These are phyloP conservation scores for Margaritifera margaritifera DNA, from an alignment of 2,888 invertebrate species.

Conservation along the genomic window DNA sequence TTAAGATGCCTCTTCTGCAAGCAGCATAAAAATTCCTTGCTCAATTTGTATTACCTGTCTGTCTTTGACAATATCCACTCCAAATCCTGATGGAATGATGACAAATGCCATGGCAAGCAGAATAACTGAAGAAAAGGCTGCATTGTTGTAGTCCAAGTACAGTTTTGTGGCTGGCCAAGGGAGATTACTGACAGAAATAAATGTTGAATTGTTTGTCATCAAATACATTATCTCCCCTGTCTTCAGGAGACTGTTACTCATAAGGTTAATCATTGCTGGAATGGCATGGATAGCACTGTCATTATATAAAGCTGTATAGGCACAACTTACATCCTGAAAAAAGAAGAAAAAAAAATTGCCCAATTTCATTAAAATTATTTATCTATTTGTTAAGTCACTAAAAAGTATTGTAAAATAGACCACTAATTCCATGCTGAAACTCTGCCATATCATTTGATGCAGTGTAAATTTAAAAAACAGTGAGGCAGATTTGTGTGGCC, in stretches of 20 bases:
- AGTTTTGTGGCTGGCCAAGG: slow-evolving; percentile 47
- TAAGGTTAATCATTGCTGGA: slow-evolving; percentile 76
- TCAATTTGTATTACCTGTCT: slow-evolving; percentile 79
- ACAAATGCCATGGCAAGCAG: slow-evolving; percentile 88
- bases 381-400: too few relatives aligned
- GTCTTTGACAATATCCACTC: slow-evolving; percentile 87
- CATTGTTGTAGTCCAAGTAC: slow-evolving; percentile 77
- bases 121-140: slow-evolving; percentile 82
- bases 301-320: slow-evolving; percentile 75
- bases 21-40: background rate
- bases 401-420: too few relatives aligned
- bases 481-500: too few relatives aligned
- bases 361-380: too few relatives aligned
- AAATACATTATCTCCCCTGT: slow-evolving; percentile 10
- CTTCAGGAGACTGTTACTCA: slow-evolving; percentile 49
- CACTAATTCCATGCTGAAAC: too few relatives aligned
- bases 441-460: too few relatives aligned
- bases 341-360: too few relatives aligned
- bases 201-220: slow-evolving; percentile 3
- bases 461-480: too few relatives aligned
- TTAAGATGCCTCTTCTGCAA: background rate
- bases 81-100: slow-evolving; percentile 83
- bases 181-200: slow-evolving; percentile 34
- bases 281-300: slow-evolving; percentile 86
- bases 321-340: slow-evolving; percentile 15